These are phyloP conservation scores for Eupithecia centaureata DNA, from an alignment of 2,888 invertebrate species.

Conservation along the genomic window DNA sequence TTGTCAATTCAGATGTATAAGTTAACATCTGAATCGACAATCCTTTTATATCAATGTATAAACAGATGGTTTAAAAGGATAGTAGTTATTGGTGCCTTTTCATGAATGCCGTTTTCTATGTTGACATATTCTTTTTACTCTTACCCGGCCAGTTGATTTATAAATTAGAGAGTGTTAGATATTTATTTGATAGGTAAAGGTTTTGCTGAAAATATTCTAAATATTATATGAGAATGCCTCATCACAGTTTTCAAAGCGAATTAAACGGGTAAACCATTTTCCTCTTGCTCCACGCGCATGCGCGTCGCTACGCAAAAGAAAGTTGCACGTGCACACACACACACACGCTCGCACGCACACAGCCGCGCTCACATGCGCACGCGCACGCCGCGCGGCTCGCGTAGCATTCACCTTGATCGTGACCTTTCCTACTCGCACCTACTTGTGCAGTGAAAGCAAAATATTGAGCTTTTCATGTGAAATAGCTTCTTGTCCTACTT, in stretches of 20 bases:
- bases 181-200: background rate
- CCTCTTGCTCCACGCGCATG: slow-evolving; percentile 32
- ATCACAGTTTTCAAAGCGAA: background rate
- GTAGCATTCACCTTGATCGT: slow-evolving; percentile 43
- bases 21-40: background rate
- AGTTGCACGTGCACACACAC: slow-evolving; percentile 49
- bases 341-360: slow-evolving; percentile 18
- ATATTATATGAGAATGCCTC: too few relatives aligned
- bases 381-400: slow-evolving; percentile 30
- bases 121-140: background rate
- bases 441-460: slow-evolving; percentile 34
- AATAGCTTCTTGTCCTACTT: slow-evolving; percentile 9
- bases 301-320: slow-evolving; percentile 50
- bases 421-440: slow-evolving; percentile 38
- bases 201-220: too few relatives aligned
- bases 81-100: background rate
- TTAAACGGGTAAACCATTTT: background rate
- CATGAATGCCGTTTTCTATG: background rate
- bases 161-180: background rate
- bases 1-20: too few relatives aligned
- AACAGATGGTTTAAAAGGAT: too few relatives aligned
- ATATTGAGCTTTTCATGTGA: slow-evolving; percentile 19
- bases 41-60: too few relatives aligned
- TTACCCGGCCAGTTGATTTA: background rate
- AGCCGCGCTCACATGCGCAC: slow-evolving; percentile 10